phyloP scores from a whole-genome alignment of 2,797 vertebrate genomes.

The Poecilia velifera region DNA sequence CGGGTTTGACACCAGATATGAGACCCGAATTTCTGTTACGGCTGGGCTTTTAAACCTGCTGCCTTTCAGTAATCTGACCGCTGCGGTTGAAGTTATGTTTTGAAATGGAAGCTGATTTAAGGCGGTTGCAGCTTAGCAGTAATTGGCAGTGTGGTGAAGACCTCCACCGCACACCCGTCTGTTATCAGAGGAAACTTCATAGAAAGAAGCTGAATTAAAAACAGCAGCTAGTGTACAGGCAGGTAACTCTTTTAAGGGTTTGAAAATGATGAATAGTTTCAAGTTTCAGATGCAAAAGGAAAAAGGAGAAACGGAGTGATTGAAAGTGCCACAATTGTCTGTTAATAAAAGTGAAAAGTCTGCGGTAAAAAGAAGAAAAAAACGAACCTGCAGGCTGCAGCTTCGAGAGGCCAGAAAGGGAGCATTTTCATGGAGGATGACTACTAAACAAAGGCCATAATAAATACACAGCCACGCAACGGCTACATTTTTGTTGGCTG shows the following conservation, averaged over 20 bases:
- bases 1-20: conserved; percentile 57
- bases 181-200: conserved; percentile 75
- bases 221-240: conserved; percentile 82
- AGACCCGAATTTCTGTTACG: conserved; percentile 61
- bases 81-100: conserved; percentile 72
- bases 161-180: conserved; percentile 68
- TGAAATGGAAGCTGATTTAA: conserved; percentile 77
- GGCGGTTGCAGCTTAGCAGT: conserved; percentile 71
- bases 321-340: conserved; percentile 61
- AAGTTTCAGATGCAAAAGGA: conserved; percentile 44
- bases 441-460: conserved; percentile 70
- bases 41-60: conserved; percentile 69
- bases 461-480: conserved; percentile 74
- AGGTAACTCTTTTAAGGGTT: conserved; percentile 69
- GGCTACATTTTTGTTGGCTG: conserved; percentile 77
- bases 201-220: conserved; percentile 85
- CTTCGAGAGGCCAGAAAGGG: conserved; percentile 58
- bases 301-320: conserved; percentile 23
- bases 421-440: conserved; percentile 56
- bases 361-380: conserved; percentile 26
- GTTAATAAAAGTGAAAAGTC: conserved; percentile 65
- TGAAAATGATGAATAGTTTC: conserved; percentile 49
- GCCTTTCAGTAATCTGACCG: conserved; percentile 68
- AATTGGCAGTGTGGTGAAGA: conserved; percentile 76
- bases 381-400: conserved; percentile 15